Conservation (phyloP, 2,797 vertebrate species). For the Perodicticus potto region DNA sequence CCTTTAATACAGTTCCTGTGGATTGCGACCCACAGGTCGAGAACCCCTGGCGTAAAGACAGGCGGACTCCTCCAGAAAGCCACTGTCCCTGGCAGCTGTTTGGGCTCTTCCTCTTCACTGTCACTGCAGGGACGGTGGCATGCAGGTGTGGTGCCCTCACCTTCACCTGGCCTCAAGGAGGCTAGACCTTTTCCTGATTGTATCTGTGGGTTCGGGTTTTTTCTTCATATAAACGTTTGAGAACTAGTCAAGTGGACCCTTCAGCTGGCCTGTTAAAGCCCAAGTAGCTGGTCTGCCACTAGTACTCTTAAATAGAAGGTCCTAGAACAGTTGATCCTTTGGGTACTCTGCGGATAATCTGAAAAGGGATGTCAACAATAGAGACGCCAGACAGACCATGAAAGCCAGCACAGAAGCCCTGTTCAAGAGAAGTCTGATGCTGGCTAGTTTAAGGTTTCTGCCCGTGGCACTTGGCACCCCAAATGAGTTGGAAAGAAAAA, state of each 20-base stretch:
- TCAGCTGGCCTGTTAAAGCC: background rate
- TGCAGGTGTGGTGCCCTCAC: fast-evolving
- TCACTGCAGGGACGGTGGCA: background rate
- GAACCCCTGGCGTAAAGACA: background rate
- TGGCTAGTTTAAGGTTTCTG: background rate
- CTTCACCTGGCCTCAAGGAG: background rate
- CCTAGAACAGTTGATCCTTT: background rate
- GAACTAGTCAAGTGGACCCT: background rate
- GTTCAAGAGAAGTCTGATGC: no score
- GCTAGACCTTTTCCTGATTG: background rate
- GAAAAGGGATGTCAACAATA: background rate
- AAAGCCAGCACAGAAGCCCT: background rate
- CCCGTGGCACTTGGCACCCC: background rate
- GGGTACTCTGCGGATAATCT: background rate
- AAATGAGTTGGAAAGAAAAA: background rate
- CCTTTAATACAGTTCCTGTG: no score
- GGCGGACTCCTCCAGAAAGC: background rate
- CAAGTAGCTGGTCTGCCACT: background rate
- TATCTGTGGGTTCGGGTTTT: background rate
- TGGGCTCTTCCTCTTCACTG: fast-evolving
- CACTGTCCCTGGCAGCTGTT: fast-evolving
- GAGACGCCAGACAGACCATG: background rate
- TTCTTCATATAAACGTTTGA: background rate
- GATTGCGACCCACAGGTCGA: no score
- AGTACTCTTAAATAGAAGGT: background rate